Base-by-base conservation (phyloP, 37 sponge, comb jelly and placozoan genomes). In the Hormiphora californensis region DNA sequence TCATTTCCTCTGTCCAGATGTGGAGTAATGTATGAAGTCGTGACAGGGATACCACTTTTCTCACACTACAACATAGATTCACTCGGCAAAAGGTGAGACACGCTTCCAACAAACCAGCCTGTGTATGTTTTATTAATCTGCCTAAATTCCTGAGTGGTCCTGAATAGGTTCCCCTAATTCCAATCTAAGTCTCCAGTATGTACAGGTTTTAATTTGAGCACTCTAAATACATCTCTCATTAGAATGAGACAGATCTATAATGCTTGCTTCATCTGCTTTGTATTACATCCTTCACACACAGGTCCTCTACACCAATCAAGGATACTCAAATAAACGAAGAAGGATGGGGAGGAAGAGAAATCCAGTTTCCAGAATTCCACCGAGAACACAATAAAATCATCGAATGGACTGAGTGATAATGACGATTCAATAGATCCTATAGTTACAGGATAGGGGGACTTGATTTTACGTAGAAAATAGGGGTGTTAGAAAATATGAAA, bases 361-460 rank as follows among this genome's bases (percentile, higher is more conserved):
- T 12, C 81, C 11, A 40, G 30, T 17, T 40, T 11, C 21, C 27
- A 19, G 25, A 21, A 73, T 46, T 36, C 35, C 11, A 25, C 68
- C 8, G 27, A 41, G 28, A n/a, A 40, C 46, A 41, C 35, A 4
- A 15, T 37, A 21, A 57, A 30, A 57, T 57, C 40, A 1, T n/a
- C 9, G 8, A 73, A 73, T 46, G 81, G 81, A 3, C 46, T 73
- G 21, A 43, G 46, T 1, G 81, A 73, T 1, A n/a, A 36, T 2
- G 81, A 73, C 81, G 81, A 73, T 41, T 73, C 81, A 1, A 73
- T 73, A 22, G 81, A 73, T 19, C 81, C 81, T n/a, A n/a, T n/a
- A n/a, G n/a, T n/a, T n/a, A n/a, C n/a, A n/a, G n/a, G n/a, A n/a
- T n/a, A n/a, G n/a, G n/a, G n/a, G n/a, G n/a, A n/a, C n/a, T n/a